A percentile compares a stretch with the other conserved stretches of the same genome.
phyloP scores from a whole-genome alignment of 2,888 invertebrate genomes.

The Eucriotettix oculatus region DNA sequence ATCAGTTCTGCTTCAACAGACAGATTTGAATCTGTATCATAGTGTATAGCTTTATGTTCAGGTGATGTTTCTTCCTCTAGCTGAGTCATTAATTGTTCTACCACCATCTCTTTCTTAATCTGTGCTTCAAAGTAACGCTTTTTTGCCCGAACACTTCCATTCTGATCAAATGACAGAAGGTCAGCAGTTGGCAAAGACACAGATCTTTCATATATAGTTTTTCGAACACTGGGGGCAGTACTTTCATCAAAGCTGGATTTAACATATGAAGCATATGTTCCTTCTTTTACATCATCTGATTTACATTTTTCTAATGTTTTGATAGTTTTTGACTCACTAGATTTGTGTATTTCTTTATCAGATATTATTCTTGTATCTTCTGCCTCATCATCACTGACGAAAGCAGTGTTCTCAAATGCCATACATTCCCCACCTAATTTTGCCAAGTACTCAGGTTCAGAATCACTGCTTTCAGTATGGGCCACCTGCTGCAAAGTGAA shows the following conservation, averaged over 20 bases:
- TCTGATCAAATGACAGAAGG: slow-evolving; percentile 29
- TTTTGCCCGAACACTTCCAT: slow-evolving; percentile 35
- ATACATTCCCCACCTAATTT: slow-evolving; percentile 16
- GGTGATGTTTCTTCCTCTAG: slow-evolving; percentile 30
- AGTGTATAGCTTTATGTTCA: slow-evolving; percentile 27
- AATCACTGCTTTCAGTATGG: slow-evolving; percentile 14
- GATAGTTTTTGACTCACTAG: slow-evolving; percentile 13
- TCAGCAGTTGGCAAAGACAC: slow-evolving; percentile 30
- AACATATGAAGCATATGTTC: no score
- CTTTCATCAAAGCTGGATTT: slow-evolving; percentile 1
- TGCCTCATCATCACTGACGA: slow-evolving; percentile 19
- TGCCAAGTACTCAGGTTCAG: slow-evolving; percentile 19
- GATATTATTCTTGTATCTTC: slow-evolving; percentile 12
- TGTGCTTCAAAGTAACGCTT: slow-evolving; percentile 42
- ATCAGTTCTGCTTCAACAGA: slow-evolving; percentile 17
- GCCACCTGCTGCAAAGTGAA: slow-evolving; percentile 11
- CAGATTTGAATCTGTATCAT: slow-evolving; percentile 17
- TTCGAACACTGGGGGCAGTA: slow-evolving; percentile 8
- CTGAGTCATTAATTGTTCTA: slow-evolving; percentile 31
- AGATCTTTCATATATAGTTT: slow-evolving; percentile 29
- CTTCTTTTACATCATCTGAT: slow-evolving; percentile 10
- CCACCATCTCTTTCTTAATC: slow-evolving; percentile 39
- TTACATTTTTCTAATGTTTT: slow-evolving; percentile 11
- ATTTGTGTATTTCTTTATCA: no score
- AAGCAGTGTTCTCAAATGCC: slow-evolving; percentile 26